Conservation (phyloP, 1,140 invertebrate genomes). For the Saccostrea glomerata region DNA sequence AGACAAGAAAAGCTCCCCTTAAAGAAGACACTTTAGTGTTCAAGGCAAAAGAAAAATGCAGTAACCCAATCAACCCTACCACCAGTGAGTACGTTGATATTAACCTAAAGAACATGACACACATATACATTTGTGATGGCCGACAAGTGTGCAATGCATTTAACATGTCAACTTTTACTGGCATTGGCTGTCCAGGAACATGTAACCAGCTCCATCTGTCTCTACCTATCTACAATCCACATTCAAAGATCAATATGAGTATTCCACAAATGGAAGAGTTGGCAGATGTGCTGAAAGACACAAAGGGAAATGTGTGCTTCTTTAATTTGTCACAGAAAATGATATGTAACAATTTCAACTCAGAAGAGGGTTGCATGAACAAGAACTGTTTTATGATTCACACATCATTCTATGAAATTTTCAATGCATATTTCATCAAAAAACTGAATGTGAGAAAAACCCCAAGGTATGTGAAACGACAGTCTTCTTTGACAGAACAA, state of each 20-base stretch:
- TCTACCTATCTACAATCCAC: not conserved
- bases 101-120: constrained; percentile 17
- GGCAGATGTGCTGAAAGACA: not conserved
- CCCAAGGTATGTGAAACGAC: not conserved
- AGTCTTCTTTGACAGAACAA: not conserved
- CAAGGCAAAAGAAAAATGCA: not conserved
- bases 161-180: not conserved
- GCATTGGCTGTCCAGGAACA: not conserved
- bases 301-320: constrained; percentile 5
- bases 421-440: not conserved
- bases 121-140: not conserved
- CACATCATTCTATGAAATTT: not conserved
- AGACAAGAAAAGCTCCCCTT: not conserved
- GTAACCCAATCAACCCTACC: not conserved
- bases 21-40: not conserved
- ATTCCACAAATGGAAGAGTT: not conserved
- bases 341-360: constrained; percentile 25
- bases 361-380: not conserved
- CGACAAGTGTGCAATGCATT: constrained; percentile 23
- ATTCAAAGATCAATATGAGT: constrained; percentile 12
- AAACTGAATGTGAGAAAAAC: not conserved
- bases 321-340: constrained; percentile 22
- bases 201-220: constrained; percentile 1
- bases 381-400: not conserved
- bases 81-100: not conserved